phyloP scores from a whole-genome alignment of 2,888 invertebrate species.

The Pachliopta kotzebuea region DNA sequence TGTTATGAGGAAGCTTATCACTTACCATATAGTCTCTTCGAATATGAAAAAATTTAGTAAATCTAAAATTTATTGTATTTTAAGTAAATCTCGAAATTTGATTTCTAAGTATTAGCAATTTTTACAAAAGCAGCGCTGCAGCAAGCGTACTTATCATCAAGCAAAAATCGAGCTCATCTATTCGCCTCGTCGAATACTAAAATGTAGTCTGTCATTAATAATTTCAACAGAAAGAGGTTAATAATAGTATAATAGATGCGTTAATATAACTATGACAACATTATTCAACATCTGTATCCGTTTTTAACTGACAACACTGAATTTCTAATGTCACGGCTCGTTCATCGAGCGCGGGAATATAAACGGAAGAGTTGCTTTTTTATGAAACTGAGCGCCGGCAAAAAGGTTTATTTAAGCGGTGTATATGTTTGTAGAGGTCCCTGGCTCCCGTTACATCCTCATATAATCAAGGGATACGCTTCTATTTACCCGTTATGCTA shows the following conservation, averaged over 20 bases:
- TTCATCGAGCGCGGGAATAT: constrained; percentile 71
- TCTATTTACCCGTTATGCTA: constrained; percentile 44
- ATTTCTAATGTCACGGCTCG: constrained; percentile 78
- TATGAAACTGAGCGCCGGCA: constrained; percentile 54
- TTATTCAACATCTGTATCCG: constrained; percentile 58
- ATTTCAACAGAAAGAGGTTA: constrained; percentile 45
- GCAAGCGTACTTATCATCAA: too few relatives aligned
- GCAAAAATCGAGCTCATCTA: too few relatives aligned
- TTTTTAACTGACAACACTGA: constrained; percentile 69
- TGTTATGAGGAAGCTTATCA: too few relatives aligned
- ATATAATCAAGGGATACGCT: constrained; percentile 60
- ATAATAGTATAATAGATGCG: constrained; percentile 74
- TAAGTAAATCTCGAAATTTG: too few relatives aligned
- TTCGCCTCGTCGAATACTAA: constrained; percentile 33
- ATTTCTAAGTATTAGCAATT: too few relatives aligned
- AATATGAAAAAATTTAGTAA: too few relatives aligned
- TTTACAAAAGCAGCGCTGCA: too few relatives aligned
- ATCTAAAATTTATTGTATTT: too few relatives aligned
- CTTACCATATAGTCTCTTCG: too few relatives aligned
- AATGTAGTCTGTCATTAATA: constrained; percentile 45
- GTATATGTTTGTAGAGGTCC: constrained; percentile 57
- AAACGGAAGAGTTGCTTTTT: constrained; percentile 62
- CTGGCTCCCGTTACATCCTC: constrained; percentile 68
- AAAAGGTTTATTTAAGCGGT: constrained; percentile 63
- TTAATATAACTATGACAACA: constrained; percentile 70